Percentiles rank a stretch among this genome's conserved stretches.
These are phyloP conservation scores for Cremastinae sp. DNA, from an alignment of 2,888 invertebrate species.

Conservation along the genomic window DNA sequence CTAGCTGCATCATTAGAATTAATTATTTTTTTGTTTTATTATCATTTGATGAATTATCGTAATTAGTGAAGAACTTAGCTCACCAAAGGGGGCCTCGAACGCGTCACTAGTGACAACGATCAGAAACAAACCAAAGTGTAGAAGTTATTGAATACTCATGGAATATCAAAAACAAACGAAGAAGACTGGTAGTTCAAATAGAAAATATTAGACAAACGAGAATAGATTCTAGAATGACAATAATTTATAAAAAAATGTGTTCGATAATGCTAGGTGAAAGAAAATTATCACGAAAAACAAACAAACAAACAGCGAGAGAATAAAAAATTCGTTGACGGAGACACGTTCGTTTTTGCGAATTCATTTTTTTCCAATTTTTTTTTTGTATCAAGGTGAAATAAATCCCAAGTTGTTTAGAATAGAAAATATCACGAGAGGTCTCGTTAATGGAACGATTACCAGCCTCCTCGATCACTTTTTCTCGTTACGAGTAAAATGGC, in stretches of 20 bases:
- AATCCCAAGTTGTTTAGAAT: background rate
- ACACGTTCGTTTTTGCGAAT: constrained; percentile 15
- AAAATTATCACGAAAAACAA: constrained; percentile 11
- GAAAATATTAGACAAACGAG: constrained; percentile 56
- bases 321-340: constrained; percentile 41
- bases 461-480: constrained; percentile 16
- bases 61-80: constrained; percentile 62
- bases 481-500: constrained; percentile 60
- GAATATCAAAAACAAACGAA: constrained; percentile 51
- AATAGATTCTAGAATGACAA: constrained; percentile 69
- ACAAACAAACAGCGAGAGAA: constrained; percentile 31
- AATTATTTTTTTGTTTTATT: constrained; percentile 56
- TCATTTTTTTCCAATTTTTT: too few species aligned
- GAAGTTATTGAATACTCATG: constrained; percentile 41
- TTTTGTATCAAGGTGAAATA: background rate
- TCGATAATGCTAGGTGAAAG: constrained; percentile 64
- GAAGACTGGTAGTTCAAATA: constrained; percentile 77
- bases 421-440: too few species aligned
- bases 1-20: constrained; percentile 60
- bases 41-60: constrained; percentile 42
- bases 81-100: constrained; percentile 75
- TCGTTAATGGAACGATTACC: too few species aligned
- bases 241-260: constrained; percentile 70
- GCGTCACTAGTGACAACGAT: constrained; percentile 33
- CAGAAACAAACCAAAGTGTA: constrained; percentile 34